Evolutionary conservation across 2,797 vertebrate genomes (phyloP).

Genomic region (Melanotaenia trifasciata): DNA sequence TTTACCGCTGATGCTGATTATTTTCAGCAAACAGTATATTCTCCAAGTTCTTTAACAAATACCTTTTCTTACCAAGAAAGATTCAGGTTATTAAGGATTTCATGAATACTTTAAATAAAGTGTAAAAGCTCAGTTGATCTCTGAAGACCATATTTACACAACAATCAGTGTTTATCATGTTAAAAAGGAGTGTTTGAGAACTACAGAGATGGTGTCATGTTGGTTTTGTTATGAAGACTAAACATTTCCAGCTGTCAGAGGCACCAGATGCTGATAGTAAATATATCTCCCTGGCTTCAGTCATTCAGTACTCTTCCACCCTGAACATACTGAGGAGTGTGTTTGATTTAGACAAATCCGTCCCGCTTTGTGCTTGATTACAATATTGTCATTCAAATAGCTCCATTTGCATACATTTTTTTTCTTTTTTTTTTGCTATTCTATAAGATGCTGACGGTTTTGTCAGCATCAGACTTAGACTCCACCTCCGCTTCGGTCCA

Average conservation of each 20-base stretch:
- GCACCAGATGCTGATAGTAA: slow-evolving; percentile 44
- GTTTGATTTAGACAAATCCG: slow-evolving; percentile 61
- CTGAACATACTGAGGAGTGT: slow-evolving; percentile 28
- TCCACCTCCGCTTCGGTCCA: slow-evolving; percentile 95
- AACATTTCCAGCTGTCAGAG: slow-evolving; percentile 45
- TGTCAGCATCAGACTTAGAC: slow-evolving; percentile 80
- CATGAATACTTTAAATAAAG: slow-evolving; percentile 9
- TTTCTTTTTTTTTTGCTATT: background rate
- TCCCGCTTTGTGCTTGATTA: slow-evolving; percentile 53
- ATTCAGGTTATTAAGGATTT: background rate
- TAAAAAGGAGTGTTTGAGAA: slow-evolving; percentile 14
- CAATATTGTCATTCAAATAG: slow-evolving; percentile 68
- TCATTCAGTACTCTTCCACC: slow-evolving; percentile 53
- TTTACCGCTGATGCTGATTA: background rate
- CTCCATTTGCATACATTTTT: slow-evolving; percentile 39
- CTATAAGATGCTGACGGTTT: background rate
- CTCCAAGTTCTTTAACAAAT: background rate
- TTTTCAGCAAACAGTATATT: background rate
- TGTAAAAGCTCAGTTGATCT: background rate
- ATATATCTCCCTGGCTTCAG: slow-evolving; percentile 11
- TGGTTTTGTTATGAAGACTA: slow-evolving; percentile 33
- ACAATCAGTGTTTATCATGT: slow-evolving; percentile 29
- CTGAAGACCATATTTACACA: background rate
- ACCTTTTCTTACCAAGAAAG: background rate
- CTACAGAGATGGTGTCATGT: slow-evolving; percentile 9